Percentiles rank a stretch among this genome's conserved stretches.
Evolutionary conservation across 2,797 vertebrate species (phyloP).

Genomic region (Tolypeutes matacus): DNA sequence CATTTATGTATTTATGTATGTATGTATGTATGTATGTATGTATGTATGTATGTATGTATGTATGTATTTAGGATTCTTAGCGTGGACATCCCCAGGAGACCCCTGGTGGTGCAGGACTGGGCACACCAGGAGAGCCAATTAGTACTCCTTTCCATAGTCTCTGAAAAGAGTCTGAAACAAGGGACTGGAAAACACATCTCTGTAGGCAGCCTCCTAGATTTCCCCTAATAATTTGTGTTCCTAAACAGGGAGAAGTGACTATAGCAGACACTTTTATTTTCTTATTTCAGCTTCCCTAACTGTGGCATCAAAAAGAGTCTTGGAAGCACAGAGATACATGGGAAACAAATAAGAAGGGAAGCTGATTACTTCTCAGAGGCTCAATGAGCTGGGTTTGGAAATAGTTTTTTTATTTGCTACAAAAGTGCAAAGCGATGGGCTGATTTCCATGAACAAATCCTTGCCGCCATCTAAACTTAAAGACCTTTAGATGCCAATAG

Average conservation of each 20-base stretch:
- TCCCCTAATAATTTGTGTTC: slow-evolving; percentile 61
- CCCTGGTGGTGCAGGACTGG: background rate
- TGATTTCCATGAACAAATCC: slow-evolving; percentile 41
- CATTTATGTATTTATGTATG: background rate
- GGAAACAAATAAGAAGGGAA: slow-evolving; percentile 58
- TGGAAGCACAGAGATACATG: slow-evolving; percentile 51
- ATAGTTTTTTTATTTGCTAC: slow-evolving; percentile 50
- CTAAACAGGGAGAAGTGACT: slow-evolving; percentile 42
- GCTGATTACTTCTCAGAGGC: slow-evolving; percentile 64
- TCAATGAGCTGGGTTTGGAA: slow-evolving; percentile 50
- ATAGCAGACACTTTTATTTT: slow-evolving; percentile 61
- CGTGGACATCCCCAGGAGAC: background rate
- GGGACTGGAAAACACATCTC: background rate
- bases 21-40: background rate
- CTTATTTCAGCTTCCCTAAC: slow-evolving; percentile 66
- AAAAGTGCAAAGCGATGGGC: slow-evolving; percentile 41
- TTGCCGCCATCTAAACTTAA: slow-evolving; percentile 5
- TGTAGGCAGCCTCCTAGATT: slow-evolving; percentile 11
- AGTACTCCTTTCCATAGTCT: background rate
- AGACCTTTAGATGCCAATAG: background rate
- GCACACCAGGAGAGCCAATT: slow-evolving; percentile 40
- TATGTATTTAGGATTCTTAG: background rate
- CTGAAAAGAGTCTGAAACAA: background rate
- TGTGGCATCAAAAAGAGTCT: slow-evolving; percentile 69
- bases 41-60: background rate